Evolutionary conservation across 2,797 vertebrate species (phyloP).

Genomic region (Paratrypauchen microcephalus): DNA sequence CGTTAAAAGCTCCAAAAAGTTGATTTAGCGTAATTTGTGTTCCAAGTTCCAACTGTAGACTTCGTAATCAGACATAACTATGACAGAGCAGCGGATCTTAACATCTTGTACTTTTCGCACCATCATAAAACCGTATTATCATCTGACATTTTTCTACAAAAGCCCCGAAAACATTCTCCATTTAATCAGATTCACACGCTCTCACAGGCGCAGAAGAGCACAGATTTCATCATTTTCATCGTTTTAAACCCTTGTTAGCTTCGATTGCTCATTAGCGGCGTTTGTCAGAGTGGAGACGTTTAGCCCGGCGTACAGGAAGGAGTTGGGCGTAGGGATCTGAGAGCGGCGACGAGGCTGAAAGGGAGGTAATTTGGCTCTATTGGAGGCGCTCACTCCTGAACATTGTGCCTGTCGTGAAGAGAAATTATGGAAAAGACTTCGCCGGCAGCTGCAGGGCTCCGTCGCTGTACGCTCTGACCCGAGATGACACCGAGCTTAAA

Average conservation of each 20-base stretch:
- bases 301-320: constrained; percentile 24
- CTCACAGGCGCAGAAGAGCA: not conserved
- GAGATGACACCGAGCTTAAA: not conserved
- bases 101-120: not conserved
- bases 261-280: constrained; percentile 39
- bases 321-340: constrained; percentile 4
- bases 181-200: not conserved
- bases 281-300: constrained; percentile 39
- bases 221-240: no score
- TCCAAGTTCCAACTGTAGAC: no score
- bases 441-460: constrained; percentile 27
- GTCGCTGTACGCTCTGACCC: not conserved
- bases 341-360: constrained; percentile 31
- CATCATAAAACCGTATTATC: constrained; percentile 8
- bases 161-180: not conserved
- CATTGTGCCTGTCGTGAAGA: constrained; percentile 32
- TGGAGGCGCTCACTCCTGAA: constrained; percentile 28
- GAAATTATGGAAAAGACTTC: constrained; percentile 39
- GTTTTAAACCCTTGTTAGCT: constrained; percentile 5
- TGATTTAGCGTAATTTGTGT: no score
- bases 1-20: no score
- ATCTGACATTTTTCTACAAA: constrained; percentile 14
- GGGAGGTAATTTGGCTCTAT: constrained; percentile 40
- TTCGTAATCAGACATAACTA: no score
- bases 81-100: no score